Base-by-base conservation (phyloP, 2,888 invertebrate genomes). In the Acanthosepion esculentum region DNA sequence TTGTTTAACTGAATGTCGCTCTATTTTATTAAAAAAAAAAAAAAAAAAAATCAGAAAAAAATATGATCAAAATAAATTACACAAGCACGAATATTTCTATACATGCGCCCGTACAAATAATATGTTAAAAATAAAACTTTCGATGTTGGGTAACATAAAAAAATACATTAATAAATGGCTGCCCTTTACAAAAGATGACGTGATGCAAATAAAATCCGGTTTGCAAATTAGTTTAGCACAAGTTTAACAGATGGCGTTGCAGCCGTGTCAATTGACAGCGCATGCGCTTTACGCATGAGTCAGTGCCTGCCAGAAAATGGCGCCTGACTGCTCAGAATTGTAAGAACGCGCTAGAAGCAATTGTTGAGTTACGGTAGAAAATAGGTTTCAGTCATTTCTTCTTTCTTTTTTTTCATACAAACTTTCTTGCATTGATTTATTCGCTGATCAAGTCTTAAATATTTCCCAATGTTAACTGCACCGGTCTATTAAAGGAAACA, bases 141-240 rank as follows among this genome's bases (percentile, higher is more conserved):
- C 12, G 33, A n/a, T 78, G 78, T 12, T 23, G 78, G 33, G 15
- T n/a, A n/a, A n/a, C n/a, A 78, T 7, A 78, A n/a, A n/a, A 78
- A 78, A n/a, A n/a, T n/a, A 78, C 15, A n/a, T 78, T 10, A 78
- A 78, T 78, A 78, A n/a, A 78, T 78, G n/a, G 78, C 78, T n/a
- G 12, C 78, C n/a, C 78, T 10, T 33, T 78, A 78, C 78, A 78
- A 78, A 78, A n/a, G 78, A 78, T 78, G 78, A 78, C 78, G 78
- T 78, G 78, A 78, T 78, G 78, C 78, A 78, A n/a, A 78, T 78
- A 78, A 78, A 78, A 78, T 78, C 78, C 78, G 78, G 41, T 12
- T 78, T 78, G n/a, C n/a, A 78, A 78, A 78, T 78, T 78, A 78
- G 78, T 78, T 78, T 78, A 33, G 78, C 78, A n/a, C 78, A n/a